Evolutionary conservation across 2,113 vertebrate species (phyloP).

Genomic region (Daubentonia madagascariensis): DNA sequence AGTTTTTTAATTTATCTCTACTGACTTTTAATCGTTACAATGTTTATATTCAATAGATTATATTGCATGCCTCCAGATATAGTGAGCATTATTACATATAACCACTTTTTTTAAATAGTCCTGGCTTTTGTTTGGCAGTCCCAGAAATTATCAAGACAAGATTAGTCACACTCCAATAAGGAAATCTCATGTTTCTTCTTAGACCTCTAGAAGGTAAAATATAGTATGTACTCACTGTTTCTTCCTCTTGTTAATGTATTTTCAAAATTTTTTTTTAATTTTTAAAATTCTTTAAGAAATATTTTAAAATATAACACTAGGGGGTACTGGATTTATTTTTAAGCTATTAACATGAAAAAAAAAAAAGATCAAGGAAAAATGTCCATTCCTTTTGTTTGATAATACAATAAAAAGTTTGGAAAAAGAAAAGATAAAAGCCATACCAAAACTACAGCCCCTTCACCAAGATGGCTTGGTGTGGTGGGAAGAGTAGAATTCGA

Average conservation of each 20-base stretch:
- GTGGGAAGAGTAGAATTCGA: neutral
- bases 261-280: neutral
- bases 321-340: neutral
- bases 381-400: neutral
- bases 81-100: neutral
- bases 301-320: neutral
- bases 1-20: neutral
- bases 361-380: neutral
- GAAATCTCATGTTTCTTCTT: neutral
- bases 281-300: neutral
- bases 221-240: neutral
- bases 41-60: neutral
- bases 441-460: neutral
- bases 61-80: neutral
- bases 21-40: neutral
- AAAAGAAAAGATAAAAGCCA: neutral
- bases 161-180: neutral
- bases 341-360: neutral
- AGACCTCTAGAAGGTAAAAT: neutral
- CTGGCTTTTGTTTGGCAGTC: neutral
- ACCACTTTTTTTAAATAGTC: neutral
- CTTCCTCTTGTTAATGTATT: neutral
- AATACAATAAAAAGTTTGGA: neutral
- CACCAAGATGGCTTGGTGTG: accelerated
- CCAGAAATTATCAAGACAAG: neutral